phyloP scores from a whole-genome alignment of 92 coral and sea anemone genomes.

The Heteractis magnifica region DNA sequence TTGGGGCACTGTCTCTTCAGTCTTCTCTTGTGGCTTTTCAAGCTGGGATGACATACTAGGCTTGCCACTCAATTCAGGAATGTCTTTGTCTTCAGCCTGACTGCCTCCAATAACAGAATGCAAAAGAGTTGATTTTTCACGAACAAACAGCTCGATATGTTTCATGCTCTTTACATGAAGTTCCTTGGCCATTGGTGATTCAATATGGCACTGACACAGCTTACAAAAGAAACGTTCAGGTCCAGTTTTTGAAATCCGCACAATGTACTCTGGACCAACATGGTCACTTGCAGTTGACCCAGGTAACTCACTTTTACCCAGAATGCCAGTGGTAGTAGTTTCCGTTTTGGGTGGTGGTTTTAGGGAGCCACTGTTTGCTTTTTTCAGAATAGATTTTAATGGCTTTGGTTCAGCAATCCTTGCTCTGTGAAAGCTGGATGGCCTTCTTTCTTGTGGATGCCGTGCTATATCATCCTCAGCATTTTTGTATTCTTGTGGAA shows the following conservation, averaged over 20 bases:
- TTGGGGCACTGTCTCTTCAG: not conserved
- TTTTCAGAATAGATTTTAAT: slow-evolving; percentile 79
- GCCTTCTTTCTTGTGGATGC: not conserved
- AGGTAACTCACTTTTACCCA: slow-evolving; percentile 6
- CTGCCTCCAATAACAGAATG: slow-evolving; percentile 55
- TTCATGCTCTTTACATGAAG: slow-evolving; percentile 89
- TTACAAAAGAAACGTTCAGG: slow-evolving; percentile 73
- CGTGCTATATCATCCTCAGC: not conserved
- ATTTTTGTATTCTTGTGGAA: not conserved
- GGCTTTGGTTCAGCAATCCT: slow-evolving; percentile 43
- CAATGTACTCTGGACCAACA: slow-evolving; percentile 87
- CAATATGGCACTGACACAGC: slow-evolving; percentile 82
- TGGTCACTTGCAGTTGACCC: slow-evolving; percentile 5
- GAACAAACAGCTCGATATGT: slow-evolving; percentile 88
- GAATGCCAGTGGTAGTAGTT: not conserved
- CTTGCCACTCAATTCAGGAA: not conserved
- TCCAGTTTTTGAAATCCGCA: slow-evolving; percentile 56
- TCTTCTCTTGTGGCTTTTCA: not conserved
- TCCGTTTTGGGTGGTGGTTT: slow-evolving; percentile 24
- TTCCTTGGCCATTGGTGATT: slow-evolving; percentile 85
- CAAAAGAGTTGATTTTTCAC: slow-evolving; percentile 77
- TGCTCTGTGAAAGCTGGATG: not conserved
- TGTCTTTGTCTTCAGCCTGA: not conserved
- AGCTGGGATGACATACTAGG: not conserved
- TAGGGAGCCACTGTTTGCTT: slow-evolving; percentile 21